Evolutionary conservation across 1,140 invertebrate species (phyloP), one percentile per base, ranked within the genome.

Genomic region (Polypedilum vanderplanki): DNA sequence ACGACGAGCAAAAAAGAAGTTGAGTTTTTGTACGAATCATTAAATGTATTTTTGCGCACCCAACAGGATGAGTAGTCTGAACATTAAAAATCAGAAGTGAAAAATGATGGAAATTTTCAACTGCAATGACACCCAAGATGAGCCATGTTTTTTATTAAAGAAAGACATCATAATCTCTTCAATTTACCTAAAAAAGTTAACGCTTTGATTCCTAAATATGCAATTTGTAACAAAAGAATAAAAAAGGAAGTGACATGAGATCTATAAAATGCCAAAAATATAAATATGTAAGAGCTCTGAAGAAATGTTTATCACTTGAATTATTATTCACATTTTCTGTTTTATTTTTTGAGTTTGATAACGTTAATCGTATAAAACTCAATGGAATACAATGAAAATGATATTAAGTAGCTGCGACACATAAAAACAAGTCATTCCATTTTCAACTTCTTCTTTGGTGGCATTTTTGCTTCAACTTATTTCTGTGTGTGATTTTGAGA

Each of bases 71-170:
- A 70, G 20, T 9, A 10, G 17, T 10, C n/a, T 70, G 24, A 57
- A 12, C 46, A 12, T 15, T 3, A 33, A 57, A 8, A 46, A 46
- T 67, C 15, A 1, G 18, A 67, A 67, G n/a, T 67, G 65, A 70
- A 70, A 70, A 70, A 70, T 70, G 65, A 70, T 22, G 17, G 65
- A 70, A 70, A 70, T 20, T 70, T 70, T 70, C 65, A 70, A 22
- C 20, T n/a, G 18, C 20, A 12, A 70, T 70, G 65, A 22, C 65
- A 70, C 10, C 17, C 17, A 70, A 70, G 65, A 70, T 70, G 65
- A 57, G 12, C 46, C 46, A 57, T 1, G 12, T 57, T 70, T 70
- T 22, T n/a, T 70, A 20, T 70, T 18, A 20, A 70, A 8, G 65
- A 70, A 22, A 70, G 18, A 70, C 65, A 70, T 18, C 20, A 20